Base-by-base conservation (phyloP, 2,888 invertebrate genomes). In the Pemphredon lugubris region DNA sequence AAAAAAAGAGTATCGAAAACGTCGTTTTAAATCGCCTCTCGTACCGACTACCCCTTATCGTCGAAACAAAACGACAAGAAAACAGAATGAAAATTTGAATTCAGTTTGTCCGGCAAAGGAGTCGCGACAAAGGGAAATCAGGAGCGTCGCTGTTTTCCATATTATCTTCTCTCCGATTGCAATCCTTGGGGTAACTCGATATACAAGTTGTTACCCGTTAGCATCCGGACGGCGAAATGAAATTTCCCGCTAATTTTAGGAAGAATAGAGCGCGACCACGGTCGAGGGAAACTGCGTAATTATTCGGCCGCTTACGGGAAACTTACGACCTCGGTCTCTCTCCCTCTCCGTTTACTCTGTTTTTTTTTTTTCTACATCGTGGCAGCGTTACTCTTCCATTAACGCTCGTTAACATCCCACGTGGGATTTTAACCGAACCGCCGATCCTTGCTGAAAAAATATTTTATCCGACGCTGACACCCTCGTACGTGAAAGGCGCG, bases 401-500 rank as follows among this genome's bases (percentile, higher is more conserved):
- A 77, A 77, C 70, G 70, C 44, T 76, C 77, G 65, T 76, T 76
- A 77, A 77, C 76, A 77, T 76, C 55, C 51, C 57, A 53, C 18
- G 50, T 63, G 57, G 59, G 44, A 37, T 60, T 76, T 73, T 73
- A 73, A 73, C 68, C 55, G 61, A 50, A 76, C 42, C 59, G 40
- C 69, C 70, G 70, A 71, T 71, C 50, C 32, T n/a, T n/a, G n/a
- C n/a, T n/a, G n/a, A n/a, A n/a, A n/a, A n/a, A n/a, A n/a, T n/a
- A n/a, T n/a, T n/a, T n/a, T n/a, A n/a, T n/a, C n/a, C n/a, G n/a
- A n/a, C n/a, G n/a, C n/a, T n/a, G n/a, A n/a, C n/a, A n/a, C n/a
- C n/a, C n/a, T n/a, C n/a, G n/a, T n/a, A n/a, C n/a, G n/a, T n/a
- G n/a, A n/a, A n/a, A n/a, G n/a, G n/a, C n/a, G n/a, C n/a, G n/a